These are phyloP conservation scores for zebrafish (Danio rerio) DNA, from an alignment of 2,113 vertebrate genomes.

Conservation along the genomic window DNA sequence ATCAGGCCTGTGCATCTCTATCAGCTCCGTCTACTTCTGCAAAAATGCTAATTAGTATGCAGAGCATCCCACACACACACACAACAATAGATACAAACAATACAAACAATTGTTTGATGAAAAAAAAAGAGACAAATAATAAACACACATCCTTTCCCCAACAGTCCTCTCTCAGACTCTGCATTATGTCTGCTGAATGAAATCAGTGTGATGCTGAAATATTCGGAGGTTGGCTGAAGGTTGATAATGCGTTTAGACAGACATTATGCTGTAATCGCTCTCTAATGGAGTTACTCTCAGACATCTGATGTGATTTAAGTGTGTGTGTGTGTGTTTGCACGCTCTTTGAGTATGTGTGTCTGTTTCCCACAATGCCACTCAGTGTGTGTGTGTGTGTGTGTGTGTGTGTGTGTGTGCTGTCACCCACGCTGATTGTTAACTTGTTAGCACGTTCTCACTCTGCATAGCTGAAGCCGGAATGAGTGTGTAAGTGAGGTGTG, in stretches of 20 bases:
- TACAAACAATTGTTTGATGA: too few relatives aligned
- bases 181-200: slow-evolving; percentile 90
- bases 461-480: slow-evolving; percentile 48
- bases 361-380: too few relatives aligned
- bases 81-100: too few relatives aligned
- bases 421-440: slow-evolving; percentile 61
- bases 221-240: slow-evolving; percentile 95
- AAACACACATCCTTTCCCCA: too few relatives aligned
- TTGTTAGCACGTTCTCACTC: slow-evolving; percentile 63
- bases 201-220: slow-evolving; percentile 92
- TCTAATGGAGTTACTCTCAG: slow-evolving; percentile 90
- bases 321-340: too few relatives aligned
- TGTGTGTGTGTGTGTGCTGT: slow-evolving; percentile 46
- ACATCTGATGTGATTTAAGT: slow-evolving; percentile 85
- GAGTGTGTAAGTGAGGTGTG: slow-evolving; percentile 56
- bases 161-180: too few relatives aligned
- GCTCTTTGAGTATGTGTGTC: too few relatives aligned
- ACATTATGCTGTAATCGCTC: slow-evolving; percentile 94
- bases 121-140: too few relatives aligned
- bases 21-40: too few relatives aligned
- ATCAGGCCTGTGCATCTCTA: too few relatives aligned
- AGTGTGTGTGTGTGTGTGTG: slow-evolving; percentile 9
- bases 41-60: too few relatives aligned
- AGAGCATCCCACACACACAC: too few relatives aligned
- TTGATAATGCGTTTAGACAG: slow-evolving; percentile 92